Conservation (phyloP, 1,140 invertebrate genomes). For the Pseudomyrmex concolor region DNA sequence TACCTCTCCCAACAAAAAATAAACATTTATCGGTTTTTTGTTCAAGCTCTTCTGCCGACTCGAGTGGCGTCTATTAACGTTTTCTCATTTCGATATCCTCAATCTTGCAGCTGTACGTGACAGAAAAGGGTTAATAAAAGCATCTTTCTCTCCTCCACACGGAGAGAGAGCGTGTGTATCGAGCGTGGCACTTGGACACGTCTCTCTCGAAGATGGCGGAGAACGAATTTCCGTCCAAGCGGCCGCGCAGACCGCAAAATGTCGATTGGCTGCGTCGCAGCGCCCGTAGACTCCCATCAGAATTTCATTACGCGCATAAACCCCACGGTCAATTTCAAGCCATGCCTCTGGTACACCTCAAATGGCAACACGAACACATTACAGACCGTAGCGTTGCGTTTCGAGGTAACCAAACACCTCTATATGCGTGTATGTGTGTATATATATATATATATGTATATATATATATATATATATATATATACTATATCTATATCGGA, state of each 20-base stretch:
- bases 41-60: no score
- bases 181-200: slow-evolving; percentile 30
- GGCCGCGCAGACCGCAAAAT: slow-evolving; percentile 67
- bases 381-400: slow-evolving; percentile 17
- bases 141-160: no score
- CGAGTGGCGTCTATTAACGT: not conserved
- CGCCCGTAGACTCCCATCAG: slow-evolving; percentile 64
- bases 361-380: slow-evolving; percentile 57
- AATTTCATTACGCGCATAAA: slow-evolving; percentile 73
- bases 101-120: not conserved
- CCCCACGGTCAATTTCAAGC: slow-evolving; percentile 66
- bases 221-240: slow-evolving; percentile 66
- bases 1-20: no score
- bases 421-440: not conserved
- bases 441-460: no score
- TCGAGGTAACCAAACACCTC: slow-evolving; percentile 32
- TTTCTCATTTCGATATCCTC: not conserved
- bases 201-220: slow-evolving; percentile 35
- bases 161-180: not conserved
- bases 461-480: no score
- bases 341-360: slow-evolving; percentile 63
- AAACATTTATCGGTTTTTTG: not conserved
- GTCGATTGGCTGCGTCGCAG: slow-evolving; percentile 67
- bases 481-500: not conserved
- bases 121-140: slow-evolving; percentile 41